These are phyloP conservation scores for Psittacara wagleri DNA, from an alignment of 2,113 vertebrate species.

Conservation along the genomic window DNA sequence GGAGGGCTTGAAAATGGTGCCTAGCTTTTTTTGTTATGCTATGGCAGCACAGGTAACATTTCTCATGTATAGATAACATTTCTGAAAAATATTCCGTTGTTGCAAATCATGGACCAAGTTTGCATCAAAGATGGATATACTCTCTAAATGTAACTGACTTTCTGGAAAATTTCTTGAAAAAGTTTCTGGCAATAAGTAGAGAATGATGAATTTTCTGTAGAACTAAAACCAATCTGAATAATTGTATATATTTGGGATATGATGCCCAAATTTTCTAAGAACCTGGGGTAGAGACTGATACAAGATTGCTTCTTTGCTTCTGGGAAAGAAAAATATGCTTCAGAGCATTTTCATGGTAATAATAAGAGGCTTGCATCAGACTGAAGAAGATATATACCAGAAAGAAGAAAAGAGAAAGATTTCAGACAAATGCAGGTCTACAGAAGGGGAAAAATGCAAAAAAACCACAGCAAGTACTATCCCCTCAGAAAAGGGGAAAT, in stretches of 20 bases:
- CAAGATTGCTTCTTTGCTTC: not conserved
- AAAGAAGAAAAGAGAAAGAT: not conserved
- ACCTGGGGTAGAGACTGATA: not conserved
- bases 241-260: not conserved
- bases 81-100: not conserved
- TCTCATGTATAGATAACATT: not conserved
- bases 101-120: not conserved
- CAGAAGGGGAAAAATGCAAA: fast-evolving
- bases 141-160: not conserved
- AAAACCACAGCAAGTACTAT: not conserved
- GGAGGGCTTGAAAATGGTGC: not conserved
- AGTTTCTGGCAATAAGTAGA: not conserved
- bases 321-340: not conserved
- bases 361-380: not conserved
- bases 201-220: not conserved
- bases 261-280: not conserved
- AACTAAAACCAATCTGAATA: not conserved
- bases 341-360: not conserved
- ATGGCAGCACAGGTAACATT: not conserved
- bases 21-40: not conserved
- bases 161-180: not conserved
- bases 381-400: not conserved
- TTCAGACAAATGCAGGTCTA: not conserved
- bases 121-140: not conserved
- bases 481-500: not conserved